Percentiles rank a stretch among this genome's conserved stretches.
These are phyloP conservation scores for Miltochrista miniata DNA, from an alignment of 2,888 invertebrate genomes.

Conservation along the genomic window DNA sequence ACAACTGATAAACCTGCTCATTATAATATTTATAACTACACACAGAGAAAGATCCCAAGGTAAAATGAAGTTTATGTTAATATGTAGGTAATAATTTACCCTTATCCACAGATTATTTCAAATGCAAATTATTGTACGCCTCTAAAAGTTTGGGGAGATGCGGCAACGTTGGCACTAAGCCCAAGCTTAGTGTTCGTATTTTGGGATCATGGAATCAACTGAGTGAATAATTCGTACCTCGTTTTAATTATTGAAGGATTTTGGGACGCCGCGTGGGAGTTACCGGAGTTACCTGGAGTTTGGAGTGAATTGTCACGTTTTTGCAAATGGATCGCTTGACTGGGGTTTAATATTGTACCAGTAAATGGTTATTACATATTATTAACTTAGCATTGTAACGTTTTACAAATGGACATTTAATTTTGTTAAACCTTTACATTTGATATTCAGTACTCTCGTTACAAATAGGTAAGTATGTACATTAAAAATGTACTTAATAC, in stretches of 20 bases:
- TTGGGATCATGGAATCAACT: conserved; percentile 39
- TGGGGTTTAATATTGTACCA: no score
- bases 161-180: conserved; percentile 40
- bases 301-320: conserved; percentile 30
- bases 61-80: neutral
- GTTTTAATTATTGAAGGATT: conserved; percentile 59
- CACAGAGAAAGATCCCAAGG: no score
- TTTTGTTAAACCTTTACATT: no score
- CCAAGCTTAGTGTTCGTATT: conserved; percentile 44
- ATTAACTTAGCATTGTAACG: no score
- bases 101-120: conserved; percentile 51
- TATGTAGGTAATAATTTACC: conserved; percentile 25
- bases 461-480: no score
- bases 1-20: no score
- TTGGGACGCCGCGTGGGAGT: conserved; percentile 22
- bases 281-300: conserved; percentile 31
- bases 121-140: conserved; percentile 73
- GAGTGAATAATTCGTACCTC: conserved; percentile 55
- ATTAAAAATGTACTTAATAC: no score
- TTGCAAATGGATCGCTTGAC: neutral
- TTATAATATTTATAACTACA: no score
- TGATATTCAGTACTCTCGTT: no score
- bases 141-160: conserved; percentile 51
- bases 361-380: no score
- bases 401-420: no score